phyloP scores from a whole-genome alignment of 2,797 vertebrate genomes.

The Todus mexicanus region DNA sequence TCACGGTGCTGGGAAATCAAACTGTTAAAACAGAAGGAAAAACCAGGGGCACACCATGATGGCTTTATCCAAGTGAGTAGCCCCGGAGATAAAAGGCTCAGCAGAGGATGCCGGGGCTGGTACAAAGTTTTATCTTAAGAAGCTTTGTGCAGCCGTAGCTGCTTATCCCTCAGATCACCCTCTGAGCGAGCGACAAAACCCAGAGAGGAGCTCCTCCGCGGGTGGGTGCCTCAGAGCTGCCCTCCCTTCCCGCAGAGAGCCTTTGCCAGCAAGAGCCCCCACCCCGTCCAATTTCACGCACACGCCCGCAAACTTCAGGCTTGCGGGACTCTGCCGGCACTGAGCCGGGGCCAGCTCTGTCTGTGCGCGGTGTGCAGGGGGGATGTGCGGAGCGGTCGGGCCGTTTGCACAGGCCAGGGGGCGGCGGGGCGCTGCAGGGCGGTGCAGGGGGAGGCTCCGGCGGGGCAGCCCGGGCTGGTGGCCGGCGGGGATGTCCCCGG shows the following conservation, averaged over 20 bases:
- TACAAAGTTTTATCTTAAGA: not conserved
- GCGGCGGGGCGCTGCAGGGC: too few relatives aligned
- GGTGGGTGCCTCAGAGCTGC: rapidly evolving
- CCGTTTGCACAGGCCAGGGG: not conserved
- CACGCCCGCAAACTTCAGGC: not conserved
- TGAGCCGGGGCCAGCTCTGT: too few relatives aligned
- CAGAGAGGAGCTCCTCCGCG: not conserved
- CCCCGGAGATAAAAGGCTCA: not conserved
- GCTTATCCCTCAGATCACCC: not conserved
- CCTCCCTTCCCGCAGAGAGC: not conserved
- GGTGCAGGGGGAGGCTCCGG: too few relatives aligned
- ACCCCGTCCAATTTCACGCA: not conserved
- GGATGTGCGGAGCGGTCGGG: too few relatives aligned
- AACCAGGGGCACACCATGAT: not conserved
- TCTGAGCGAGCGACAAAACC: not conserved
- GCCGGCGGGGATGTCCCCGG: not conserved
- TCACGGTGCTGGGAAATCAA: not conserved
- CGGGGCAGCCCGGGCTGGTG: not conserved
- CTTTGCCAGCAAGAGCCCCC: not conserved
- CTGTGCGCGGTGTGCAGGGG: too few relatives aligned
- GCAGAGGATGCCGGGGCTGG: not conserved
- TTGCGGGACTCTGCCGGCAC: rapidly evolving
- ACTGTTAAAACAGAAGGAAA: not conserved
- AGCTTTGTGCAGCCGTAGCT: not conserved
- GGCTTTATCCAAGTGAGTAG: not conserved